phyloP scores from a whole-genome alignment of 2,888 invertebrate species.

The Ectemnius cavifrons region DNA sequence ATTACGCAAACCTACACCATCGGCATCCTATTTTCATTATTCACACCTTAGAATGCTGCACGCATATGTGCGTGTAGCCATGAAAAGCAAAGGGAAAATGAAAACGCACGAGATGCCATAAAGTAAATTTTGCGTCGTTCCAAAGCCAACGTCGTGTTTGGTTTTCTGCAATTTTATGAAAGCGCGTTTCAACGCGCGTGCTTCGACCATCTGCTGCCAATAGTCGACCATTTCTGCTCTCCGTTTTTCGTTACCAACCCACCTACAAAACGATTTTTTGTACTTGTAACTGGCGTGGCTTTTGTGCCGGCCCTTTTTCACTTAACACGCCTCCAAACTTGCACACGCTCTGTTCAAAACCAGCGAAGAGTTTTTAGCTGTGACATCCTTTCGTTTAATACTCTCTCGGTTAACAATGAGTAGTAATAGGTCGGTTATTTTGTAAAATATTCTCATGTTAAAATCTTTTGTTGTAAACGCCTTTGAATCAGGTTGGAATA shows the following conservation, averaged over 20 bases:
- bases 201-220: neutral
- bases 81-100: constrained; percentile 7
- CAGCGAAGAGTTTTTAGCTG: no score
- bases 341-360: no score
- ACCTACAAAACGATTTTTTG: no score
- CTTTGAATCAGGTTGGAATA: no score
- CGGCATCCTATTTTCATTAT: constrained; percentile 54
- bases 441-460: no score
- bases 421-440: no score
- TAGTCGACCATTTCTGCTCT: no score
- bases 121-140: constrained; percentile 15
- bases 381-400: no score
- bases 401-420: no score
- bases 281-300: no score
- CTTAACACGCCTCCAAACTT: constrained; percentile 6
- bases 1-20: constrained; percentile 20
- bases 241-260: no score
- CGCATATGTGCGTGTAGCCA: constrained; percentile 7
- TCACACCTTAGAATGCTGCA: constrained; percentile 32
- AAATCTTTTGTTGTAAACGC: no score
- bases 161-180: neutral
- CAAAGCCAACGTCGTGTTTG: neutral
- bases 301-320: constrained; percentile 1
- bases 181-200: neutral
- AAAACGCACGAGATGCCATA: constrained; percentile 6